Evolutionary conservation across 2,888 invertebrate genomes (phyloP).

Genomic region (Drosophila longiperda): DNA sequence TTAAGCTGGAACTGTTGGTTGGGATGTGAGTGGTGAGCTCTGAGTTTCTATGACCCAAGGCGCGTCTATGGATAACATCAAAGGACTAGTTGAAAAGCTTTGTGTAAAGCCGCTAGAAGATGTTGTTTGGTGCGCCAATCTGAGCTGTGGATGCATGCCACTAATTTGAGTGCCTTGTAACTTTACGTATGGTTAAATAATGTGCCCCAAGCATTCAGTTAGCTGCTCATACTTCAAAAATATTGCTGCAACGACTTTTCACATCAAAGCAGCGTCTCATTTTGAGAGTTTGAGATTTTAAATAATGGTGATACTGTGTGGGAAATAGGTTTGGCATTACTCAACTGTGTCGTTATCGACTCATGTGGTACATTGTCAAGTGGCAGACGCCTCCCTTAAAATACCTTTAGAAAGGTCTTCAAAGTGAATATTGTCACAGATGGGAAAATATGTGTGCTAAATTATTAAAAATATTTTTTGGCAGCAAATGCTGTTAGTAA

Average conservation of each 20-base stretch:
- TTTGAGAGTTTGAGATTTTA: constrained; percentile 56
- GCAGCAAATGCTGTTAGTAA: constrained; percentile 68
- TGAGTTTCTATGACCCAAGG: constrained; percentile 26
- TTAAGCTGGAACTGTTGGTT: constrained; percentile 12
- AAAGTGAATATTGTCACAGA: constrained; percentile 69
- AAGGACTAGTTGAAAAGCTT: constrained; percentile 68
- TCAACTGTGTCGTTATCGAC: constrained; percentile 61
- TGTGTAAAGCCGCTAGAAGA: constrained; percentile 39
- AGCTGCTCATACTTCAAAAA: constrained; percentile 63
- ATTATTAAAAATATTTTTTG: constrained; percentile 76
- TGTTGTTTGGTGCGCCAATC: constrained; percentile 6
- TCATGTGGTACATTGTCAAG: constrained; percentile 22
- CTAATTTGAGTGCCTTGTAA: constrained; percentile 67
- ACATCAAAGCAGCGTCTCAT: constrained; percentile 65
- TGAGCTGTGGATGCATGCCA: constrained; percentile 41
- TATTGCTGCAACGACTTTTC: constrained; percentile 62
- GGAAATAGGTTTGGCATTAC: constrained; percentile 76
- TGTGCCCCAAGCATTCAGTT: constrained; percentile 41
- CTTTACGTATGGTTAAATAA: constrained; percentile 47
- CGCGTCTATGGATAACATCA: constrained; percentile 59
- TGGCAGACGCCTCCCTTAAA: constrained; percentile 28
- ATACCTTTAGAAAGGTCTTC: constrained; percentile 62
- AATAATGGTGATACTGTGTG: constrained; percentile 55
- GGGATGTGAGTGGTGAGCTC: constrained; percentile 4
- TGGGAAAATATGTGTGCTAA: constrained; percentile 73